These are phyloP conservation scores for Vulpes lagopus DNA, from an alignment of 2,113 vertebrate genomes.

Conservation along the genomic window DNA sequence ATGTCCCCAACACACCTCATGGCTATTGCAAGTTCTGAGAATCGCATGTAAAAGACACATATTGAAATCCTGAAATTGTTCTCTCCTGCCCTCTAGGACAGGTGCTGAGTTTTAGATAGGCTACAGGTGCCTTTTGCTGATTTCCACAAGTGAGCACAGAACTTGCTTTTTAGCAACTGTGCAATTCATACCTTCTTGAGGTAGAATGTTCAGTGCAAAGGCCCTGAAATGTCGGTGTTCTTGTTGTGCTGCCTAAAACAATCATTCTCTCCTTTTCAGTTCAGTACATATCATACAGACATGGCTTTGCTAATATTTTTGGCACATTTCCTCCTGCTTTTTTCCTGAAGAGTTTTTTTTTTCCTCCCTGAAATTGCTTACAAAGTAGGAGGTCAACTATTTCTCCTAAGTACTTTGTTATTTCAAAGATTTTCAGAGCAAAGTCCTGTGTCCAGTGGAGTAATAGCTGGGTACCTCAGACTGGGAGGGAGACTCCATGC, in stretches of 20 bases:
- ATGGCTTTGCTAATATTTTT: not conserved
- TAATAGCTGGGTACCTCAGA: not conserved
- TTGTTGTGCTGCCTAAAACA: not conserved
- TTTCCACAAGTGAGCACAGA: conserved; percentile 9
- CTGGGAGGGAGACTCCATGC: not conserved
- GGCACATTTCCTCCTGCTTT: not conserved
- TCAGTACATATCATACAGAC: not conserved
- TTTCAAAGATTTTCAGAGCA: not conserved
- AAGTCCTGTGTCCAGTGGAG: not conserved
- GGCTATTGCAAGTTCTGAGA: not conserved
- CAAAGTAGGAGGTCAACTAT: not conserved
- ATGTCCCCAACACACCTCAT: accelerated
- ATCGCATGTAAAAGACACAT: not conserved
- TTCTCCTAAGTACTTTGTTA: not conserved
- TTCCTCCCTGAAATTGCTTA: not conserved
- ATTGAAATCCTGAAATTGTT: not conserved
- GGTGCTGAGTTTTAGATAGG: not conserved
- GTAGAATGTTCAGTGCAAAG: conserved; percentile 12
- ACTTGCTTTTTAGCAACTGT: not conserved
- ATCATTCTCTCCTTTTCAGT: not conserved
- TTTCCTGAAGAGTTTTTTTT: not conserved
- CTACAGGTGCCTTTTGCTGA: not conserved
- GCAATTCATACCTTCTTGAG: not conserved
- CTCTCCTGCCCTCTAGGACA: not conserved
- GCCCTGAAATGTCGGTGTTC: not conserved